phyloP scores from a whole-genome alignment of 2,113 vertebrate species.

The Nipponia nippon region DNA sequence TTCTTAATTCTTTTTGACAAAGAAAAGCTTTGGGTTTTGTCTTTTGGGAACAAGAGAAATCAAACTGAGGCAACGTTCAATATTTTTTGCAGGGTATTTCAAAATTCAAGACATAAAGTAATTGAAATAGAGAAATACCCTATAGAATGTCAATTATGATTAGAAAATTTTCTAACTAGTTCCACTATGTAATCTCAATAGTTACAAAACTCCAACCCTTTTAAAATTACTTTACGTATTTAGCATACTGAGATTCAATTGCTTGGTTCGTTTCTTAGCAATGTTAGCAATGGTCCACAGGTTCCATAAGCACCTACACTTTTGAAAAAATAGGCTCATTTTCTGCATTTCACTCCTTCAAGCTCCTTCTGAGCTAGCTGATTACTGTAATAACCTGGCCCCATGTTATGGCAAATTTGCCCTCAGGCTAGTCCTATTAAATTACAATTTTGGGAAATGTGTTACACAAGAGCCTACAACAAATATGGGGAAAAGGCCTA shows the following conservation, averaged over 20 bases:
- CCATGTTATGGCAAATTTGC: background rate
- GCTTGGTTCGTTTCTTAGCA: background rate
- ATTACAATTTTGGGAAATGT: background rate
- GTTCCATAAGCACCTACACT: background rate
- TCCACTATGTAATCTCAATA: background rate
- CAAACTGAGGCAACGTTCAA: background rate
- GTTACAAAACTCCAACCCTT: background rate
- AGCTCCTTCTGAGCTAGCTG: background rate
- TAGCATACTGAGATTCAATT: background rate
- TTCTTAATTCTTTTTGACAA: background rate
- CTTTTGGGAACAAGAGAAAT: background rate
- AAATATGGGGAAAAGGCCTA: background rate
- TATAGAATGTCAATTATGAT: background rate
- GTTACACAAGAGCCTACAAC: background rate
- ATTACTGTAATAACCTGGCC: background rate
- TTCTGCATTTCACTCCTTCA: background rate
- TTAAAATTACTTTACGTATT: background rate
- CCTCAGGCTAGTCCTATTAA: background rate
- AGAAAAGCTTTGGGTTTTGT: background rate
- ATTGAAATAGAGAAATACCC: background rate
- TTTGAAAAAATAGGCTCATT: background rate
- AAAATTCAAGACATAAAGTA: background rate
- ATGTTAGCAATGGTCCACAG: background rate
- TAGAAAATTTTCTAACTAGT: background rate
- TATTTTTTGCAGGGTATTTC: background rate